phyloP scores from a whole-genome alignment of 2,113 vertebrate species.

The Pachyramphus minor region DNA sequence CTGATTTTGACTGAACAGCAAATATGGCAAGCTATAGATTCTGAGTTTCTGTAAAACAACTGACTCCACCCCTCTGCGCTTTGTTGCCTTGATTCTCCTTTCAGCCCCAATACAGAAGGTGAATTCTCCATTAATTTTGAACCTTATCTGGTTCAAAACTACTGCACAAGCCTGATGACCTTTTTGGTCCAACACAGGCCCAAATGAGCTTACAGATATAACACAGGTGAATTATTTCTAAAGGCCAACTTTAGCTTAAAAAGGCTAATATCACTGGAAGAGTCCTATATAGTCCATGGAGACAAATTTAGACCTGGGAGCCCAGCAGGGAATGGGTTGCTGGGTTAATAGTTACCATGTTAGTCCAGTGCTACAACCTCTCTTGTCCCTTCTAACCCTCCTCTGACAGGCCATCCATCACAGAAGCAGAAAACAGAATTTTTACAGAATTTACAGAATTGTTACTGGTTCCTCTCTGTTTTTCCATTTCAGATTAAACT shows the following conservation, averaged over 20 bases:
- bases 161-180: neutral
- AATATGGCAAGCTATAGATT: neutral
- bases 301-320: neutral
- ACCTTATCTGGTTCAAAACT: neutral
- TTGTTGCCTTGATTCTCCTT: neutral
- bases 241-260: neutral
- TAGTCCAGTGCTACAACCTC: neutral
- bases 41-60: neutral
- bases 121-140: neutral
- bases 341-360: neutral
- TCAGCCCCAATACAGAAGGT: neutral
- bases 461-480: neutral
- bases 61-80: neutral
- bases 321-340: accelerated
- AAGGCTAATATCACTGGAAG: neutral
- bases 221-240: neutral
- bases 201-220: neutral
- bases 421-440: neutral
- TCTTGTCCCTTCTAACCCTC: neutral
- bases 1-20: neutral
- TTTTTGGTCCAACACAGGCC: neutral
- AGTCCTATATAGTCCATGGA: neutral
- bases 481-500: neutral
- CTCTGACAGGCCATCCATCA: neutral
- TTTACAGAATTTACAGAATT: neutral